phyloP scores from a whole-genome alignment of 2,113 vertebrate genomes.

The Microcebus griseorufus region DNA sequence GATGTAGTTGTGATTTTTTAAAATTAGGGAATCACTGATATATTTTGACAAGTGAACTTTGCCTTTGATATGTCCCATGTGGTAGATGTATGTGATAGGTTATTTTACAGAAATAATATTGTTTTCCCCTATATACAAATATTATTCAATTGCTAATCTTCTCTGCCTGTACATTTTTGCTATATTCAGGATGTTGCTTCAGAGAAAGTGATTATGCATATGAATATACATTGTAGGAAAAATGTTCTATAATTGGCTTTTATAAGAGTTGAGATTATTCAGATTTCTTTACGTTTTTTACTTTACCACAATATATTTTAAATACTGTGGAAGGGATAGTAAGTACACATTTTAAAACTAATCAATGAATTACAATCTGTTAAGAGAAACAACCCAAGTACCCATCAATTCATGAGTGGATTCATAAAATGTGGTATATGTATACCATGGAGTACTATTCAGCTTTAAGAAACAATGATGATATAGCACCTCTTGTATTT shows the following conservation, averaged over 20 bases:
- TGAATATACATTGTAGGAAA: not conserved
- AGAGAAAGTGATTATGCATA: not conserved
- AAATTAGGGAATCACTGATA: not conserved
- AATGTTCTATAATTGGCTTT: not conserved
- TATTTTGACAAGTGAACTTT: conserved; percentile 24
- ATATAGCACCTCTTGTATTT: no score
- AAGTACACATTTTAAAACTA: not conserved
- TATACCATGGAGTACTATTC: no score
- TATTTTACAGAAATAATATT: conserved; percentile 4
- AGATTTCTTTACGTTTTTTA: not conserved
- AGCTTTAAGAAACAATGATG: no score
- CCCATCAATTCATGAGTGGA: no score
- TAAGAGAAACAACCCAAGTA: not conserved
- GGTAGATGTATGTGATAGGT: not conserved
- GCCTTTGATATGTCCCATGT: not conserved
- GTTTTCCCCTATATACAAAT: not conserved
- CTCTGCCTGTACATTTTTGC: not conserved
- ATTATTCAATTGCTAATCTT: not conserved
- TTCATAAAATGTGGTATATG: no score
- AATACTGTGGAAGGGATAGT: not conserved
- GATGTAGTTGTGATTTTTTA: not conserved
- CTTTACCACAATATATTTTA: not conserved
- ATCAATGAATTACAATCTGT: not conserved
- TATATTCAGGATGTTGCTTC: not conserved
- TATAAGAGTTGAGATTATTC: not conserved